Conservation (phyloP, 2,888 invertebrate species). For the Cordilura impudica region DNA sequence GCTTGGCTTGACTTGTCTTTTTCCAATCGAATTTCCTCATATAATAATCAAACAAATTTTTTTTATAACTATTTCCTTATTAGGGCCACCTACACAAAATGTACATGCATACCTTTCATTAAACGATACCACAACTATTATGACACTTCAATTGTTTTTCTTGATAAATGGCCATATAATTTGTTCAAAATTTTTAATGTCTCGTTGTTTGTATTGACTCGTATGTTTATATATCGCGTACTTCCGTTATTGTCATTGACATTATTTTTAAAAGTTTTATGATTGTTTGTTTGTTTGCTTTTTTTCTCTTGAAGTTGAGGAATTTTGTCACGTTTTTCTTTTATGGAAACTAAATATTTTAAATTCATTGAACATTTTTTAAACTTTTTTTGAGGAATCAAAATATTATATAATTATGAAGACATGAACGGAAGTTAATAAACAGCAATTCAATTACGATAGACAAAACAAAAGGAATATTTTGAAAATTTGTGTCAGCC, state of each 20-base stretch:
- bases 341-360: background rate
- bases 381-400: background rate
- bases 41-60: background rate
- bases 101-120: background rate
- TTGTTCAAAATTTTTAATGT: slow-evolving; percentile 17
- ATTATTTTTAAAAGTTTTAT: background rate
- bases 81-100: background rate
- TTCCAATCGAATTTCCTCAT: slow-evolving; percentile 10
- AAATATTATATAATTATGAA: background rate
- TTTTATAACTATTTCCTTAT: background rate
- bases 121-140: background rate
- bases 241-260: slow-evolving; percentile 41
- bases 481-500: background rate
- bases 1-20: no score
- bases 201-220: background rate
- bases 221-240: background rate
- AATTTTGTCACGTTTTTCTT: background rate
- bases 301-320: background rate
- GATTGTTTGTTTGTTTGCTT: background rate
- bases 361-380: background rate
- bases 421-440: background rate
- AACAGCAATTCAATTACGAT: background rate
- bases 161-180: background rate
- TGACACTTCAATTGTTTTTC: background rate
- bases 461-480: background rate